Base-by-base conservation (phyloP, 1,140 invertebrate species). In the Brachionus koreanus region DNA sequence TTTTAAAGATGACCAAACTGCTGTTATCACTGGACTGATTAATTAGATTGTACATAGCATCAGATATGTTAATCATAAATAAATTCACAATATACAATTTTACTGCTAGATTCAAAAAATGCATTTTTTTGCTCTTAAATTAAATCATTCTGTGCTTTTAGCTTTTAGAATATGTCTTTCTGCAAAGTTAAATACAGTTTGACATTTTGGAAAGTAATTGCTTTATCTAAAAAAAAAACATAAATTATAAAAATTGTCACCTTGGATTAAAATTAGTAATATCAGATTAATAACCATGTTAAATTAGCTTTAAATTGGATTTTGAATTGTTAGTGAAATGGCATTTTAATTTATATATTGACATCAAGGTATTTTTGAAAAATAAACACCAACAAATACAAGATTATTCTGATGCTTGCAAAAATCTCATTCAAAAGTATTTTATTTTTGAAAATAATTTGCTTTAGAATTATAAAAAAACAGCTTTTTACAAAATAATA, bases 1-100 rank as follows among this genome's bases (percentile, higher is more conserved):
- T 65, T 5, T 79, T 79, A 37, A 79, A 79, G n/a, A 79, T n/a
- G 35, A 79, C 25, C 39, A 74, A 43, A 43, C 43, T 13, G 23
- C 33, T 74, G 4, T 5, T 33, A 35, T 65, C 63, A 65, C 63
- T 37, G 25, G 63, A 6, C 29, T 65, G 13, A 33, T 65, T 16
- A 65, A 65, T 65, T 65, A n/a, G 4, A 33, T n/a, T 65, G 12
- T 33, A n/a, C 29, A 65, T 1, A 6, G 33, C 25, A 37, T 33
- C 9, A 2, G 63, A 65, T 13, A 65, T 35, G 29, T n/a, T 65
- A 2, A 33, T 10, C 25, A 65, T 65, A 10, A 65, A 65, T 13
- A 65, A 65, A 33, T 65, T 65, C 3, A 33, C 9, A 16, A 57
- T 9, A 23, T 19, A 57, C 16, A 57, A 57, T 57, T 57, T 57